Base-by-base conservation (phyloP, 2,888 invertebrate genomes). In the Beris chalybata region DNA sequence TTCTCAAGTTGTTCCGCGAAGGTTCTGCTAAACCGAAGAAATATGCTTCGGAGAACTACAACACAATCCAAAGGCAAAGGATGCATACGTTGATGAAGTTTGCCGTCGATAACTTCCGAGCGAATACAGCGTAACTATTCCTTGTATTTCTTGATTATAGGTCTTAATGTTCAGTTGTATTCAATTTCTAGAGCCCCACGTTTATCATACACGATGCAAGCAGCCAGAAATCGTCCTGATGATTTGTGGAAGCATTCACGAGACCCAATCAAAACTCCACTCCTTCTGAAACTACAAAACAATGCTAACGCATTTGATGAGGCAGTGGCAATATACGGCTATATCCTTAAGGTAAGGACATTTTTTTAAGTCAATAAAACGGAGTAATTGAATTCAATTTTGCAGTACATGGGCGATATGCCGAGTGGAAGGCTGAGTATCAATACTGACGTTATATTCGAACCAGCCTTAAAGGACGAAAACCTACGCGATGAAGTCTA, bases 401-500 rank as follows among this genome's bases (percentile, higher is more conserved):
- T 32, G 59, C 81, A 85, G 79, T 86, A 86, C 69, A 96, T 95
- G 95, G 96, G 95, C 29, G 97, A 97, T 77, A 85, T 94, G 75
- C 93, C 95, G n/a, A 85, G 90, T 76, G 86, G 89, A 1, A 86
- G 90, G 74, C 83, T 87, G 30, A 87, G 87, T 31, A 91, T 92
- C 61, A 88, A 93, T 70, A 95, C 95, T 0, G 95, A 96, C 80
- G 87, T 89, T 72, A 94, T 97, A 76, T 97, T 95, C 79, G 86
- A 86, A 74, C 85, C 87, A 2, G 89, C 93, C 0, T 78, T 95
- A 15, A 85, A 87, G 73, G 86, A 92, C 73, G 89, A 91, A 71
- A 80, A 87, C 50, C 82, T 97, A 55, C 86, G 92, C 61, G 97
- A 97, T 77, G 97, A 97, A 82, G 83, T 94, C 32, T 97, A 92